Conservation (phyloP, 2,113 vertebrate genomes). For the Oriolus oriolus region DNA sequence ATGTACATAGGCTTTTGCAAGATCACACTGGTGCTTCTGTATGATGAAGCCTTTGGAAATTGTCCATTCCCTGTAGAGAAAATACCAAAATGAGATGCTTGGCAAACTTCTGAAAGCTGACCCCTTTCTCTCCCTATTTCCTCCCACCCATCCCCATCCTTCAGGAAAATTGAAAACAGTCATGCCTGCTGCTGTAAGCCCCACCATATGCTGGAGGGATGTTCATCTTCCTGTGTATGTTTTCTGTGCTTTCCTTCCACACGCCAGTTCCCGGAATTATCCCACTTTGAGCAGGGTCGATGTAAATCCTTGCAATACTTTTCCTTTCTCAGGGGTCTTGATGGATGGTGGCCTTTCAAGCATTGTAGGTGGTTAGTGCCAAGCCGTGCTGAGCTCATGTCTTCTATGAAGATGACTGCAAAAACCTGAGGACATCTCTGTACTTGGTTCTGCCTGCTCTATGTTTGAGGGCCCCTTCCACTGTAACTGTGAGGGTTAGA, state of each 20-base stretch:
- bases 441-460: not conserved
- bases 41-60: not conserved
- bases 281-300: not conserved
- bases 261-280: not conserved
- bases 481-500: not conserved
- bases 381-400: not conserved
- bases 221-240: not conserved
- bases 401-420: not conserved
- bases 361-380: not conserved
- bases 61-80: not conserved
- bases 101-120: constrained; percentile 10
- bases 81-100: not conserved
- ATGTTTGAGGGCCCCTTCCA: not conserved
- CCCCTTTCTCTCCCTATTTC: not conserved
- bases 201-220: not conserved
- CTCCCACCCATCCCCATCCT: not conserved
- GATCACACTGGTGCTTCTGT: not conserved
- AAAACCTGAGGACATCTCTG: not conserved
- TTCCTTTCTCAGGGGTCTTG: not conserved
- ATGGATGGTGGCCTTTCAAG: not conserved
- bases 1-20: not conserved
- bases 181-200: not conserved
- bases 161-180: constrained; percentile 12
- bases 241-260: not conserved
- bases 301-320: not conserved